Percentiles rank a stretch among this genome's conserved stretches.
Conservation (phyloP, 2,888 invertebrate genomes). For the Hoplodrina ambigua region DNA sequence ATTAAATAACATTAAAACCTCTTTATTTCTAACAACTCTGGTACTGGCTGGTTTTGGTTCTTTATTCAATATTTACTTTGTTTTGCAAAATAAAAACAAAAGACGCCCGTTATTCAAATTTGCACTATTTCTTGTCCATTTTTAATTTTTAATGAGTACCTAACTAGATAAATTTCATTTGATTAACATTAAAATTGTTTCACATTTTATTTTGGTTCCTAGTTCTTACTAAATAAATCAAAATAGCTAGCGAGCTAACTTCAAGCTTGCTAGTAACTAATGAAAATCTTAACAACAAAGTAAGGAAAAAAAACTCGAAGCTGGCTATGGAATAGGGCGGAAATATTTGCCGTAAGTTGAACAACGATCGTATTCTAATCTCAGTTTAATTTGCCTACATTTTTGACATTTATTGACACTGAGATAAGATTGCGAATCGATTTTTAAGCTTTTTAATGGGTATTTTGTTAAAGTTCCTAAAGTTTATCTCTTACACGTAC, state of each 20-base stretch:
- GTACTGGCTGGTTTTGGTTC: conserved; percentile 9
- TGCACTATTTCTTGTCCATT: not conserved
- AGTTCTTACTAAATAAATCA: not conserved
- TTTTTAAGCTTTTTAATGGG: too few relatives aligned
- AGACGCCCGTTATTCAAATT: not conserved
- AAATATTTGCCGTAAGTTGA: too few relatives aligned
- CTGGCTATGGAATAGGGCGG: not conserved
- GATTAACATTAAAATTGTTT: too few relatives aligned
- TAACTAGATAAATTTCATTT: too few relatives aligned
- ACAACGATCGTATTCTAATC: too few relatives aligned
- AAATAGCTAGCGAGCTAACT: not conserved
- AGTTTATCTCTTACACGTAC: too few relatives aligned
- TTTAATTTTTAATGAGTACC: not conserved
- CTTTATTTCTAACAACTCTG: not conserved
- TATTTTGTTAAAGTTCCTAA: too few relatives aligned
- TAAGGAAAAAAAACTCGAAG: not conserved
- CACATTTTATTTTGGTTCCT: too few relatives aligned
- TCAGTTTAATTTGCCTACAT: too few relatives aligned
- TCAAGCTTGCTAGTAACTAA: too few relatives aligned
- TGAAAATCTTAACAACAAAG: not conserved
- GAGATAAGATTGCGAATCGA: too few relatives aligned
- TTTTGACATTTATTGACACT: too few relatives aligned
- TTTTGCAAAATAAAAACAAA: conserved; percentile 23
- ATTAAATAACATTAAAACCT: not conserved
- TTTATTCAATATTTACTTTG: not conserved